Evolutionary conservation across 2,113 vertebrate genomes (phyloP).

Genomic region (Circaetus gallicus): DNA sequence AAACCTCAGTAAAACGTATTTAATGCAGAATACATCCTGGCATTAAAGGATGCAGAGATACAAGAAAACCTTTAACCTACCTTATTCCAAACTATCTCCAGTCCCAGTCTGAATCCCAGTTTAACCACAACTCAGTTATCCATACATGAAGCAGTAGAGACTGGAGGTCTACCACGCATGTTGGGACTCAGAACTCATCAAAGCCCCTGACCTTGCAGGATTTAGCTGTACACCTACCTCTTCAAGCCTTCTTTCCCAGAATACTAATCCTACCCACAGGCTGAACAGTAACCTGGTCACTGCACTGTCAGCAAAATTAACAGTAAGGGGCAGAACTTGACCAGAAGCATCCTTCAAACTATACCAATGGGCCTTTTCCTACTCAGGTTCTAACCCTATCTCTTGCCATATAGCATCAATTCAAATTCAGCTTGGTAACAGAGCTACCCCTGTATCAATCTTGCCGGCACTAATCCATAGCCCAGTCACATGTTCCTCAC

Average conservation of each 20-base stretch:
- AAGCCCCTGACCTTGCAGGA: background rate
- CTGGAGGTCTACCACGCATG: background rate
- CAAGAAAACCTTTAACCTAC: background rate
- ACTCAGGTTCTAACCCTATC: background rate
- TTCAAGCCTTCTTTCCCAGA: background rate
- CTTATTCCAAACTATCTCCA: background rate
- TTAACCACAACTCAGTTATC: background rate
- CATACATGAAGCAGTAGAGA: fast-evolving
- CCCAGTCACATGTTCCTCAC: background rate
- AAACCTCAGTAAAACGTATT: background rate
- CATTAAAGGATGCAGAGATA: background rate
- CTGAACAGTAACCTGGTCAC: background rate
- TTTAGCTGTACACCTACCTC: background rate
- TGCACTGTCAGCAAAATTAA: background rate
- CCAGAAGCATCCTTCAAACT: background rate
- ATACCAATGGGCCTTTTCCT: background rate
- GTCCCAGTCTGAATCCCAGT: background rate
- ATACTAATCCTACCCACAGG: background rate
- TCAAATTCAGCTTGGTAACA: background rate
- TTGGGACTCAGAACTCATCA: background rate
- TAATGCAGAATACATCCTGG: background rate
- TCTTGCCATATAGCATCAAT: background rate
- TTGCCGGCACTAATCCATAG: background rate
- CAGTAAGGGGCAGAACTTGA: background rate
- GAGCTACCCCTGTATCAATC: background rate